Evolutionary conservation across 2,113 vertebrate genomes (phyloP), one percentile per base, ranked within the genome.

Genomic region (Erythrocebus patas): DNA sequence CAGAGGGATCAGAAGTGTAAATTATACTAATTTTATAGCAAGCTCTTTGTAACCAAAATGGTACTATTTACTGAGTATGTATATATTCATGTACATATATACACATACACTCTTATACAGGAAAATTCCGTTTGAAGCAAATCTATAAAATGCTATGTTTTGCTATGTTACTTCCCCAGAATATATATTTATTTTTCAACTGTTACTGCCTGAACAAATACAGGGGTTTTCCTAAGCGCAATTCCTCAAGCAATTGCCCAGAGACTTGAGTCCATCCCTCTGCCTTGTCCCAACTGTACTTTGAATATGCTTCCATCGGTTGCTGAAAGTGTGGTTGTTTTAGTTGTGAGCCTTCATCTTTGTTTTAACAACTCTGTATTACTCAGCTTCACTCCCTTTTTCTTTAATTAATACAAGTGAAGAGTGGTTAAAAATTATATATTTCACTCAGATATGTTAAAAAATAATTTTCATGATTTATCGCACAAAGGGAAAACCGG

Each of bases 21-120:
- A 76, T 61, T 35, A 59, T 25, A 57, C 18, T 92, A 38, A 92
- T 84, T 89, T 93, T 92, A 55, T 30, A 57, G 35, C 18, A 93
- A 84, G 7, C 35, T 93, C 57, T 95, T 96, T 91, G 25, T 97
- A 85, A 92, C 50, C 73, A 93, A 84, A 84, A 27, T 89, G 23
- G 6, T 59, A 40, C 16, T 92, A 3, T 86, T 81, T 87, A 85
- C 9, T 89, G 38, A 92, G 18, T 89, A n/a, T 95, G 45, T 86
- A 38, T 81, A 35, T 38, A 50, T 80, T 61, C 20, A 2, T 57
- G 3, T 81, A 38, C 9, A 70, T 35, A 17, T 16, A 57, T 52
- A 18, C 35, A 40, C 0, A 23, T 17, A 35, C n/a, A 78, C 38
- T 20, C 3, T 75, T 27, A 70, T 9, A 61, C n/a, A 73, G 40